Base-by-base conservation (phyloP, 1,140 invertebrate species). In the Macrocentrus cingulum region DNA sequence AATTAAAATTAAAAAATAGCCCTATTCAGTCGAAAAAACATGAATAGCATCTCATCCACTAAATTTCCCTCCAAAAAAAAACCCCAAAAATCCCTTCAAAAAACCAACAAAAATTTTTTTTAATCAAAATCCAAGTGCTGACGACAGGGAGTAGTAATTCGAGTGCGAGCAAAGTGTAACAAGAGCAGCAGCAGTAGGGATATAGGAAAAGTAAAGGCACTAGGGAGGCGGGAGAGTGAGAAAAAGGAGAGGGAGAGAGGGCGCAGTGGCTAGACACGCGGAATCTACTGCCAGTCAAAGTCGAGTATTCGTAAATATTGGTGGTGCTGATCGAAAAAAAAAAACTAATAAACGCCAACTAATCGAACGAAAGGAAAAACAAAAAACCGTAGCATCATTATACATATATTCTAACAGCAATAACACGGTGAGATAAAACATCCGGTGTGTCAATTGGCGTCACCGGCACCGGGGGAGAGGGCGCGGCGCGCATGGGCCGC, bases 251-350 rank as follows among this genome's bases (percentile, higher is more conserved):
- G 39, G n/a, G 58, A 37, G 32, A 37, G 36, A 29, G 53, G 18
- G 23, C 16, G n/a, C 23, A 13, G 22, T 51, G 42, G 52, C 9
- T 32, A 50, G 48, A 61, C 53, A 56, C 48, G 53, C 29, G 59
- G 59, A 18, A 51, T 56, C 46, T 56, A 20, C 20, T 41, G 2
- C 41, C 59, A 60, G 59, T 60, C 53, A 56, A 60, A 60, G 45
- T 41, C 52, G 59, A 56, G 54, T 42, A 39, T 49, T 44, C 37
- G 46, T 39, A 7, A 51, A 56, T 37, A 45, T 41, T 52, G 9
- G 34, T 15, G 50, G 6, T 34, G 32, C 36, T 18, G 29, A 23
- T n/a, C n/a, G n/a, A 29, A 32, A 49, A 51, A 51, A 34, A n/a
- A 2, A 16, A 18, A 1, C n/a, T 19, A 19, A 51, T 8, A 46